phyloP scores from a whole-genome alignment of 2,797 vertebrate species.

The Siniperca undulata region DNA sequence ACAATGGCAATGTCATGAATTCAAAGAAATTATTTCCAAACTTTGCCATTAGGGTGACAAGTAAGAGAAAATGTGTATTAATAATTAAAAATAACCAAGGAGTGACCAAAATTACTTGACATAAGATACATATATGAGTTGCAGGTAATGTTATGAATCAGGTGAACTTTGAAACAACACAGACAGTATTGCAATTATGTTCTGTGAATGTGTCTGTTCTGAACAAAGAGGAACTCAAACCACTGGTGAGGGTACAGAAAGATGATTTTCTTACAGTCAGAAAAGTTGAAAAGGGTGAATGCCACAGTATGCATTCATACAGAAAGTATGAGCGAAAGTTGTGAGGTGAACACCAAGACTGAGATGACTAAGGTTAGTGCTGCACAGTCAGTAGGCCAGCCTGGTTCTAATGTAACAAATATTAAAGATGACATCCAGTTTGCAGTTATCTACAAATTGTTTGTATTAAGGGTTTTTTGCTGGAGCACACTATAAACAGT shows the following conservation, averaged over 20 bases:
- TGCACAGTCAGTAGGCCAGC: not conserved
- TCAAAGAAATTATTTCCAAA: not conserved
- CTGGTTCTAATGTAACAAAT: not conserved
- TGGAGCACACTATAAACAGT: not conserved
- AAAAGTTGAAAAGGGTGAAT: not conserved
- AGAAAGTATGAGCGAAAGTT: not conserved
- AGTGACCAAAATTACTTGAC: not conserved
- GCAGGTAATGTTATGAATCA: not conserved
- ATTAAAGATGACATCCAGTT: not conserved
- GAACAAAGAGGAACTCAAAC: not conserved
- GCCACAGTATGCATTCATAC: not conserved
- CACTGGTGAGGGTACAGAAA: not conserved
- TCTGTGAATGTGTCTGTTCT: not conserved
- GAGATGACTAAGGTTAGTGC: not conserved
- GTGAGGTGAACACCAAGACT: too few relatives aligned
- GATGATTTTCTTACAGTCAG: not conserved
- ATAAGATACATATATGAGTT: not conserved
- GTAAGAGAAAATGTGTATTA: not conserved
- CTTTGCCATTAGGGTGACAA: not conserved
- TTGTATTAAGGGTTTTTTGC: not conserved
- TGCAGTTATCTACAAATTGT: not conserved
- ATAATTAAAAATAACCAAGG: not conserved
- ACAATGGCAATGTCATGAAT: not conserved
- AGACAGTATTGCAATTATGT: not conserved
- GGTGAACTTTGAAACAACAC: not conserved